Evolutionary conservation across 2,797 vertebrate genomes (phyloP), one percentile per base, ranked within the genome.

Genomic region (Vultur gryphus): DNA sequence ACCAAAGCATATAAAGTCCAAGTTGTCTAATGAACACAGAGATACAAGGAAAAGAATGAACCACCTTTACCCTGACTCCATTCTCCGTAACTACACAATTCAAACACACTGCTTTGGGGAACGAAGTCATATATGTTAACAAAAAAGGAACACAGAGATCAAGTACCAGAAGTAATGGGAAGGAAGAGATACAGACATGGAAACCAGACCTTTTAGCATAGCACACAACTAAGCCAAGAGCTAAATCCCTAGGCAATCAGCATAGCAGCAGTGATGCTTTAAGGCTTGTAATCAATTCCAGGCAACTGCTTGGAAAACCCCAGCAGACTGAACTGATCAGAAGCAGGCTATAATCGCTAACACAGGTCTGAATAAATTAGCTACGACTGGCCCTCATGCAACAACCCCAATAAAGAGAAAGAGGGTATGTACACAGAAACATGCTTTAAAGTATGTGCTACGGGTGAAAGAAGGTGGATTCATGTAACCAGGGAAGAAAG

Each of bases 281-380:
- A 95, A 92, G 93, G 87, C 89, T 91, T 90, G 83, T 87, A 97
- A 96, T 96, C 95, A 96, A 84, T 91, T 96, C 93, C 89, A 89
- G 94, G 83, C 0, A 1, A 91, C 91, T 97, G 95, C 87, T 26
- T 93, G 84, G 81, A 95, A 95, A 97, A 91, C 51, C 89, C 94
- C 90, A 87, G 55, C 48, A 95, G 94, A 84, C 55, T 29, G 46
- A 96, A 44, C 72, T 58, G 91, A 95, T 93, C 85, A 59, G 70
- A 93, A 93, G 83, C 72, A 93, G 72, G 75, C 81, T 92, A 78
- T 72, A 92, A 92, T 77, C 61, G 9, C 87, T 73, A 93, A 80
- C 51, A 72, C 44, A 35, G 84, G 86, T 55, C 82, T 89, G 82
- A 94, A 95, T 71, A 92, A 95, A 96, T 93, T 57, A 96, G 80